These are phyloP conservation scores for Campylomormyrus tamandua DNA, from an alignment of 2,113 vertebrate genomes.

Conservation along the genomic window DNA sequence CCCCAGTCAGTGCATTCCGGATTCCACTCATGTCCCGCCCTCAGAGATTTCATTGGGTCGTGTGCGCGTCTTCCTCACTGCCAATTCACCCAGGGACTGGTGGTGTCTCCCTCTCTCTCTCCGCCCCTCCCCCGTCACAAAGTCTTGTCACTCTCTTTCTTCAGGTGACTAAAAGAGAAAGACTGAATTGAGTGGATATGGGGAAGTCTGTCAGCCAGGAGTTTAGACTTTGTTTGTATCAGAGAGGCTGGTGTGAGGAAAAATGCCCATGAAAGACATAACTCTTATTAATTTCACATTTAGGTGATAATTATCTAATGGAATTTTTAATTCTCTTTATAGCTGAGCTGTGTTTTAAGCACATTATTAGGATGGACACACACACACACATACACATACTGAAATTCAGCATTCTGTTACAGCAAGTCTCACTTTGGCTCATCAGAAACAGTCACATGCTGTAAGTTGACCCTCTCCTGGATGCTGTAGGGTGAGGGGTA, in stretches of 20 bases:
- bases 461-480: not conserved
- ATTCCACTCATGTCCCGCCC: slow-evolving; percentile 33
- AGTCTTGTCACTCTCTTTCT: slow-evolving; percentile 97
- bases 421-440: not conserved
- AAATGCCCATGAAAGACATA: not conserved
- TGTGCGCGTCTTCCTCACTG: slow-evolving; percentile 22
- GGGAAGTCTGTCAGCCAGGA: not conserved
- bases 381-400: not conserved
- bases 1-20: slow-evolving; percentile 25
- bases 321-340: not conserved
- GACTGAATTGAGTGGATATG: not conserved
- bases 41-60: slow-evolving; percentile 39
- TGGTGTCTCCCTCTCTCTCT: slow-evolving; percentile 25
- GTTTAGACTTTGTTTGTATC: not conserved
- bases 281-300: not conserved
- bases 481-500: not conserved
- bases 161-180: slow-evolving; percentile 77
- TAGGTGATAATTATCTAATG: not conserved
- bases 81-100: slow-evolving; percentile 29
- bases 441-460: not conserved
- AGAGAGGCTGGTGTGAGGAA: not conserved
- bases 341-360: not conserved
- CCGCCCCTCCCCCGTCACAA: slow-evolving; percentile 70
- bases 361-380: not conserved
- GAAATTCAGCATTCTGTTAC: not conserved